Percentiles rank a stretch among this genome's conserved stretches.
These are phyloP conservation scores for Pteromalus puparum DNA, from an alignment of 1,140 invertebrate species.

Conservation along the genomic window DNA sequence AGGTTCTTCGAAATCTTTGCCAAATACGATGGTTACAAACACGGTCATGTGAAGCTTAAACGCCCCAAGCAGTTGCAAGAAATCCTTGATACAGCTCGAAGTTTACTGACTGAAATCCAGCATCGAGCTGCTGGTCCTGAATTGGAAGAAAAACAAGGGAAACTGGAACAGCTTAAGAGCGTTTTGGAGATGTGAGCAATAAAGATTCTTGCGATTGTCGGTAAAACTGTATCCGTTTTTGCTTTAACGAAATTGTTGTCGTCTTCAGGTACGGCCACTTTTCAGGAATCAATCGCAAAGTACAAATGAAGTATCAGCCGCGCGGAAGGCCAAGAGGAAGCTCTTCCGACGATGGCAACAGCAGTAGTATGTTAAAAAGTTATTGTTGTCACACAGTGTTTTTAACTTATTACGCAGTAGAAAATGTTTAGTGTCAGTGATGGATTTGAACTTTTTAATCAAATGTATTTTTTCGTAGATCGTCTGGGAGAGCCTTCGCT, in stretches of 20 bases:
- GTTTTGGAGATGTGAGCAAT: conserved; percentile 96
- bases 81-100: conserved; percentile 95
- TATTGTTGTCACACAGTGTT: conserved; percentile 1
- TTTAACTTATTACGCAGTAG: neutral
- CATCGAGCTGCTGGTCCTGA: conserved; percentile 89
- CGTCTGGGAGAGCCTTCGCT: conserved; percentile 90
- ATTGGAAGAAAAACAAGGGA: conserved; percentile 97
- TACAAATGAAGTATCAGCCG: conserved; percentile 99
- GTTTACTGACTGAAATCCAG: conserved; percentile 91
- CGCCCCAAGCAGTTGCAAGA: conserved; percentile 98
- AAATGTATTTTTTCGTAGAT: conserved; percentile 74
- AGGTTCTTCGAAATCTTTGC: conserved; percentile 99
- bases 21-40: conserved; percentile 96
- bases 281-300: conserved; percentile 99
- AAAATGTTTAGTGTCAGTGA: neutral
- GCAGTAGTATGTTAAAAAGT: conserved; percentile 62
- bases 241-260: conserved; percentile 54
- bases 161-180: conserved; percentile 97
- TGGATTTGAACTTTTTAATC: neutral
- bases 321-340: conserved; percentile 93
- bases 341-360: conserved; percentile 95
- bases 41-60: conserved; percentile 98
- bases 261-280: conserved; percentile 96
- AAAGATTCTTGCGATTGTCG: neutral
- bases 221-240: conserved; percentile 51